Evolutionary conservation across 2,888 invertebrate genomes (phyloP).

Genomic region (Drosophila pseudotakahashii): DNA sequence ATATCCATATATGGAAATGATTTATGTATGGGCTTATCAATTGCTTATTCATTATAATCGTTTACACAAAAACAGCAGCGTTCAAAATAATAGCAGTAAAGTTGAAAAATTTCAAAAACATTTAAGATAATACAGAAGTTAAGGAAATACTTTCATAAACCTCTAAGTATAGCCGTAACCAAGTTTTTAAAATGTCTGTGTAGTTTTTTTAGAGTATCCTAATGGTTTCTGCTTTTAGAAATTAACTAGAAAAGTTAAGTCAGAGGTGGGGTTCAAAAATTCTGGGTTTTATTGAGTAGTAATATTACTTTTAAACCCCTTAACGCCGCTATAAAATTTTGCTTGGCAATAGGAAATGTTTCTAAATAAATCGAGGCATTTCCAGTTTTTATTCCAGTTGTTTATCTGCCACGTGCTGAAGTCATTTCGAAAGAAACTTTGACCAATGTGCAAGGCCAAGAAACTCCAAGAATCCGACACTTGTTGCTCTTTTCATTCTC

Average conservation of each 20-base stretch:
- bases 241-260: background rate
- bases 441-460: constrained; percentile 25
- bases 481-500: constrained; percentile 43
- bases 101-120: background rate
- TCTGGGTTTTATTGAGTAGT: background rate
- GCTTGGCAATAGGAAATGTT: background rate
- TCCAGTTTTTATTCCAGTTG: background rate
- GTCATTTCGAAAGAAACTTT: constrained; percentile 1
- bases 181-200: background rate
- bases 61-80: background rate
- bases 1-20: background rate
- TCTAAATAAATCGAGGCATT: background rate
- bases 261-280: background rate
- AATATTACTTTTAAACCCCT: background rate
- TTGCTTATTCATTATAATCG: background rate
- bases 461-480: constrained; percentile 38
- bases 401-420: constrained; percentile 23
- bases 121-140: background rate
- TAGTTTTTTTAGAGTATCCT: background rate
- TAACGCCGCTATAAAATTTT: background rate
- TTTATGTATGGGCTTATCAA: background rate
- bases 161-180: background rate
- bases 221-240: background rate
- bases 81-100: background rate
- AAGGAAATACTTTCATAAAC: background rate